phyloP scores from a whole-genome alignment of 2,113 vertebrate genomes.

The Phylloscopus trochilus region DNA sequence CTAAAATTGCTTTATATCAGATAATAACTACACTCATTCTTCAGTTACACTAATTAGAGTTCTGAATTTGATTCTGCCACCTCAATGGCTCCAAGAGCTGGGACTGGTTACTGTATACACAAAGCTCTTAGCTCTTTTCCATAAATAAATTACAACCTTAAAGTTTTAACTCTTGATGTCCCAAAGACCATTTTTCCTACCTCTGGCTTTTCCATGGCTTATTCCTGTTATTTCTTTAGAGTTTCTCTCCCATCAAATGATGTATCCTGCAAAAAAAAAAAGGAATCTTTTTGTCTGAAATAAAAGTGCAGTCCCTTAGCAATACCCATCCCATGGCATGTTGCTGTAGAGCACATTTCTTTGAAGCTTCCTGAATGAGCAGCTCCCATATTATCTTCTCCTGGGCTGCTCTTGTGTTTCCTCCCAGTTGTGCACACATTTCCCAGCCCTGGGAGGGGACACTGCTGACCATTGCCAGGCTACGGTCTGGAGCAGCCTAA shows the following conservation, averaged over 20 bases:
- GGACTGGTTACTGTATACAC: neutral
- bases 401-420: neutral
- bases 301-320: neutral
- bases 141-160: neutral
- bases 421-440: neutral
- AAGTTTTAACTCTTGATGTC: neutral
- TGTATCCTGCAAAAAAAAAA: neutral
- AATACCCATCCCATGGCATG: neutral
- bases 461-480: neutral
- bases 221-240: neutral
- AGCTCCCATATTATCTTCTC: neutral
- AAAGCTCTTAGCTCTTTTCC: slow-evolving; percentile 10
- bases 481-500: neutral
- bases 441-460: neutral
- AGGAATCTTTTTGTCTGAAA: neutral
- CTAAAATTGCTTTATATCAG: slow-evolving; percentile 47
- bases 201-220: neutral
- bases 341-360: neutral
- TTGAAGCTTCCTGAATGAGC: neutral
- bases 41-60: slow-evolving; percentile 53
- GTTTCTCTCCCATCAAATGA: neutral
- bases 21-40: slow-evolving; percentile 43
- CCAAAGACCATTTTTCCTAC: neutral
- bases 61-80: slow-evolving; percentile 45
- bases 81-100: neutral